Conservation (phyloP, 2,797 vertebrate genomes). For the Champsocephalus esox region DNA sequence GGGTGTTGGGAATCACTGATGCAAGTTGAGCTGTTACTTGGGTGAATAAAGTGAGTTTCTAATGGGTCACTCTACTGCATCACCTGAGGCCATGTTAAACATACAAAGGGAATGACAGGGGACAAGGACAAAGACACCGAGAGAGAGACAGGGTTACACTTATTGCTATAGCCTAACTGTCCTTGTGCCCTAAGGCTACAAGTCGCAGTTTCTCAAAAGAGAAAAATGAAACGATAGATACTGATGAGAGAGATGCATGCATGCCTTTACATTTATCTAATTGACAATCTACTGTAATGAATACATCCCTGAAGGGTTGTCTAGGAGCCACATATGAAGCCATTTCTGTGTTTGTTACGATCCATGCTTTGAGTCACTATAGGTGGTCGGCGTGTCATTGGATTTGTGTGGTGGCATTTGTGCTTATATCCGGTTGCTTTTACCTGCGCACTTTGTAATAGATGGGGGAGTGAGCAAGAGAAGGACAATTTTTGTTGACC, state of each 20-base stretch:
- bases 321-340: too few relatives aligned
- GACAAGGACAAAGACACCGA: slow-evolving; percentile 13
- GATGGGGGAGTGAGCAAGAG: too few relatives aligned
- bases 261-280: slow-evolving; percentile 48
- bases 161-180: slow-evolving; percentile 63
- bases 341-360: too few relatives aligned
- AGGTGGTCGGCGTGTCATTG: too few relatives aligned
- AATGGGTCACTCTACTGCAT: slow-evolving; percentile 72
- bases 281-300: slow-evolving; percentile 37
- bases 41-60: slow-evolving; percentile 68
- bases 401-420: too few relatives aligned
- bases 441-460: too few relatives aligned
- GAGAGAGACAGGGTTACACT: slow-evolving; percentile 58
- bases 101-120: slow-evolving; percentile 52
- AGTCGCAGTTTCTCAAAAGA: slow-evolving; percentile 50
- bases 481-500: too few relatives aligned
- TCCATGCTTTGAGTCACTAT: too few relatives aligned
- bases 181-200: slow-evolving; percentile 54
- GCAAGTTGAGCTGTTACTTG: slow-evolving; percentile 69
- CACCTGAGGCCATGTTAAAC: slow-evolving; percentile 71
- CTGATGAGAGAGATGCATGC: slow-evolving; percentile 38
- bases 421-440: too few relatives aligned
- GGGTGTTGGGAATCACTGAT: slow-evolving; percentile 51
- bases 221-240: slow-evolving; percentile 45
- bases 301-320: slow-evolving; percentile 27